Conservation (phyloP, 2,797 vertebrate genomes). For the Lacerta viridis region DNA sequence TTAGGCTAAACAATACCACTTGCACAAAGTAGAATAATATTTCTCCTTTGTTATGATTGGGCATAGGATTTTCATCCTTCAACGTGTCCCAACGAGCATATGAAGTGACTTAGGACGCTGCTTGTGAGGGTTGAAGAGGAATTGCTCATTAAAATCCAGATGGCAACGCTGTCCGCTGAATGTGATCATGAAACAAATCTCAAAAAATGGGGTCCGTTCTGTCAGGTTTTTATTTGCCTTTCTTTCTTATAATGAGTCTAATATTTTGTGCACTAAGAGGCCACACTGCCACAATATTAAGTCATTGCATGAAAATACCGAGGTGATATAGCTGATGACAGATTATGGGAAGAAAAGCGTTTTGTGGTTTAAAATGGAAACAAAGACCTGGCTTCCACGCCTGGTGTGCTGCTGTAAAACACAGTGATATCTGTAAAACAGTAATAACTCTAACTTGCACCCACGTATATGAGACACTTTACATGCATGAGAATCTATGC, state of each 20-base stretch:
- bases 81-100: too few species aligned
- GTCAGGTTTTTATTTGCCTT: neutral
- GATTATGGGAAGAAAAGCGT: neutral
- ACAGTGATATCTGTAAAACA: neutral
- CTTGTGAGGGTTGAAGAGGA: neutral
- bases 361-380: neutral
- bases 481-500: neutral
- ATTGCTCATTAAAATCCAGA: neutral
- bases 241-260: neutral
- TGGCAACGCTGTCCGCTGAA: accelerated
- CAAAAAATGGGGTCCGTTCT: neutral
- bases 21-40: neutral
- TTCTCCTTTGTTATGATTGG: neutral
- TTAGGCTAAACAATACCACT: neutral
- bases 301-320: neutral
- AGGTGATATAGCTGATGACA: neutral
- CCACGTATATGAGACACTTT: neutral
- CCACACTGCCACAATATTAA: neutral
- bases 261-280: neutral
- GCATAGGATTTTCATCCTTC: neutral
- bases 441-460: neutral
- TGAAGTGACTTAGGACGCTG: neutral
- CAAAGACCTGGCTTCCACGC: neutral
- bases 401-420: neutral
- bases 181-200: neutral